These are phyloP conservation scores for Campylorhamphus procurvoides DNA, from an alignment of 2,113 vertebrate genomes.

Conservation along the genomic window DNA sequence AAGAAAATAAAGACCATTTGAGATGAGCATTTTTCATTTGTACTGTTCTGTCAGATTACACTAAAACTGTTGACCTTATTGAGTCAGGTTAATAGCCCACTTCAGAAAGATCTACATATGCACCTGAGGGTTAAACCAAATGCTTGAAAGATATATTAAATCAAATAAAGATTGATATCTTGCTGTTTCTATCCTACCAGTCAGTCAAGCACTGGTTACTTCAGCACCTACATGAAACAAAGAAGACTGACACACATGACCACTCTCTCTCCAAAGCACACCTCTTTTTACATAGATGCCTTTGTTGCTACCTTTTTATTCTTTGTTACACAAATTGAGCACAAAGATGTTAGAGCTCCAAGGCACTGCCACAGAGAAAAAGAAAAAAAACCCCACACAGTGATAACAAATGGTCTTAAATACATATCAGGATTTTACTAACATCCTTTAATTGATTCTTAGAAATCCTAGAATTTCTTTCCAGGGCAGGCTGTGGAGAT, in stretches of 20 bases:
- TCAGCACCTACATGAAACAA: not conserved
- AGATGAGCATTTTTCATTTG: not conserved
- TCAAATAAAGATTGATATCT: not conserved
- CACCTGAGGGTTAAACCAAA: not conserved
- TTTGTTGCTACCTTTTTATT: not conserved
- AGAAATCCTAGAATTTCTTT: not conserved
- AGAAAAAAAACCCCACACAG: not conserved
- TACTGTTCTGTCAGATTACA: not conserved
- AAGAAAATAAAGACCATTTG: not conserved
- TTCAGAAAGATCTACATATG: not conserved
- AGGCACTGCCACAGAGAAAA: not conserved
- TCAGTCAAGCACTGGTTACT: not conserved
- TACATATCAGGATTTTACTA: not conserved
- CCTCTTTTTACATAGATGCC: not conserved
- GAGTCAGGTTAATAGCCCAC: not conserved
- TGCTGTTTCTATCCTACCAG: not conserved
- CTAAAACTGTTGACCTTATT: slow-evolving; percentile 14
- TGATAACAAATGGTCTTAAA: not conserved
- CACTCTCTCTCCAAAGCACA: not conserved
- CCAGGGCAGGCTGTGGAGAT: not conserved
- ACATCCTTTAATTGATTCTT: not conserved
- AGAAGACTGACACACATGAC: not conserved
- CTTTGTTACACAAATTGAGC: not conserved
- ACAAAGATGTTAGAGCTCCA: not conserved
- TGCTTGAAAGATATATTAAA: not conserved